A percentile compares a stretch with the other conserved stretches of the same genome.
Evolutionary conservation across 2,797 vertebrate species (phyloP).

Genomic region (Borostomias antarcticus): DNA sequence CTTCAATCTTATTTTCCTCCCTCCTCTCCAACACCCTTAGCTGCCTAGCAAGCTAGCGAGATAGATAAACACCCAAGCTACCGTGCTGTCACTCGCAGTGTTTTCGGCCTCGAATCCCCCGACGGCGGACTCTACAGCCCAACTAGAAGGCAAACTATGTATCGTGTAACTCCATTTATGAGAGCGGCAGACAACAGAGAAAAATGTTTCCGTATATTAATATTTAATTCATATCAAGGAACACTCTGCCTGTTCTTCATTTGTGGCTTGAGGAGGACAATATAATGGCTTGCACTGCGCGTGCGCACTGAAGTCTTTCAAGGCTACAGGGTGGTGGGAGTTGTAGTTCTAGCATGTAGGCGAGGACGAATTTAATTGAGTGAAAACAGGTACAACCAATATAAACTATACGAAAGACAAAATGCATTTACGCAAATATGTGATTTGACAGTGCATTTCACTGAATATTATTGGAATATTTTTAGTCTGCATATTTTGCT

Average conservation of each 20-base stretch:
- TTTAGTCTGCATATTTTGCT: too few relatives aligned
- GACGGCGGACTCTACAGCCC: conserved; percentile 57
- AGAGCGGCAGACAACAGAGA: conserved; percentile 27
- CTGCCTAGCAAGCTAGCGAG: conserved; percentile 60
- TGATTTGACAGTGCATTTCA: too few relatives aligned
- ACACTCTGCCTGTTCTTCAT: conserved; percentile 71
- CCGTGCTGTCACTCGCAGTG: conserved; percentile 73
- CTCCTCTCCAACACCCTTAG: conserved; percentile 48
- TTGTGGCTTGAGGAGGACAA: conserved; percentile 74
- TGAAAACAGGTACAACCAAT: not conserved
- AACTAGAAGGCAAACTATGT: conserved; percentile 59
- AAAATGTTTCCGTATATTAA: conserved; percentile 50
- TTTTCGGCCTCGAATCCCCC: conserved; percentile 70
- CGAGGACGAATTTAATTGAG: not conserved
- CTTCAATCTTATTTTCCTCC: conserved; percentile 22
- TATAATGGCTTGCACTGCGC: conserved; percentile 74
- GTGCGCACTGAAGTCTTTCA: conserved; percentile 55
- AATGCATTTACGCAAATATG: too few relatives aligned
- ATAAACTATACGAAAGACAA: not conserved
- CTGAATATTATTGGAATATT: too few relatives aligned
- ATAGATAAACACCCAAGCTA: conserved; percentile 72
- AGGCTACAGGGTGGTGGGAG: conserved; percentile 62
- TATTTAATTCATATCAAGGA: conserved; percentile 72
- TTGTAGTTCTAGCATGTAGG: conserved; percentile 51
- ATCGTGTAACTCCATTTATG: conserved; percentile 66